A percentile compares a stretch with the other conserved stretches of the same genome.
These are phyloP conservation scores for Acipenser ruthenus DNA, from an alignment of 2,797 vertebrate species.

Conservation along the genomic window DNA sequence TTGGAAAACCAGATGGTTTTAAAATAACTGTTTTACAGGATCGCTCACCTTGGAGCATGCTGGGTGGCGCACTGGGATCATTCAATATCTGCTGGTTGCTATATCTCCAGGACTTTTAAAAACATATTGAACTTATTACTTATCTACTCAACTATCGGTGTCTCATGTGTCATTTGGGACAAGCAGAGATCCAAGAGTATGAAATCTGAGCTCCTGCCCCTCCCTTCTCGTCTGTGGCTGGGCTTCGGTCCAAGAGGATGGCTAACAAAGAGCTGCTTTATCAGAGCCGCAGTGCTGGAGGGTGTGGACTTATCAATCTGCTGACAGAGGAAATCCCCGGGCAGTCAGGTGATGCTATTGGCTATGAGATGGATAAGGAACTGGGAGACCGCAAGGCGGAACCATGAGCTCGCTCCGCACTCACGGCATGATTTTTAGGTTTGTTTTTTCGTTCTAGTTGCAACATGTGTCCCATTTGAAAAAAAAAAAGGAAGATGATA, in stretches of 20 bases:
- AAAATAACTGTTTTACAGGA: too few species aligned
- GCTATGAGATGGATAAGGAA: conserved; percentile 6
- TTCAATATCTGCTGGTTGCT: too few species aligned
- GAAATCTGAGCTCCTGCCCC: neutral
- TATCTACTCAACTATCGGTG: neutral
- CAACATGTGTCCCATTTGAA: neutral
- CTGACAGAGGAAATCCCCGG: conserved; percentile 14
- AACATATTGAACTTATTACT: too few species aligned
- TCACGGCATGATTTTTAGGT: conserved; percentile 1
- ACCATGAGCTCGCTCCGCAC: neutral
- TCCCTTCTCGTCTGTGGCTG: neutral
- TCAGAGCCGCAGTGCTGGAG: neutral
- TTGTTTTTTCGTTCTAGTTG: too few species aligned
- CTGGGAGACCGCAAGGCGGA: conserved; percentile 13
- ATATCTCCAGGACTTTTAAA: too few species aligned
- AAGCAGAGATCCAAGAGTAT: neutral
- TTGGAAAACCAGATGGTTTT: too few species aligned
- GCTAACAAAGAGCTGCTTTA: neutral
- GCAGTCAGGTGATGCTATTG: neutral
- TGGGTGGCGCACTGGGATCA: too few species aligned
- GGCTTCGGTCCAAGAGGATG: neutral
- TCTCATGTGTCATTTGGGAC: neutral
- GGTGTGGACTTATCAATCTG: neutral
- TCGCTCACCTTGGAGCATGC: too few species aligned
- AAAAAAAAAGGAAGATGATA: neutral